Percentiles rank a stretch among this genome's conserved stretches.
phyloP scores from a whole-genome alignment of 2,113 vertebrate genomes.

The Pan troglodytes region NHGRI_mPanTro3-v2.1_pri NC_072416.2:66966001-66966500 shows the following conservation, averaged over 20 bases:
- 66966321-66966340: background rate
- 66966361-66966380: slow-evolving; percentile 11
- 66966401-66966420: no score
- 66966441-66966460: no score
- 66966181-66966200: background rate
- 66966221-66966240: slow-evolving; percentile 4
- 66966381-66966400: no score
- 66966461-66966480: no score
- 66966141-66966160: background rate
- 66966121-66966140: slow-evolving; percentile 5
- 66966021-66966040: slow-evolving; percentile 2
- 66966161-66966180: background rate
- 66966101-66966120: background rate
- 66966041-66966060: background rate
- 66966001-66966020: background rate
- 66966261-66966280: background rate
- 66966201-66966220: background rate
- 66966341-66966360: background rate
- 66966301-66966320: background rate
- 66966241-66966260: background rate
- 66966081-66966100: background rate
- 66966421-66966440: no score
- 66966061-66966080: no score
- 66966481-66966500: no score
- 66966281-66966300: slow-evolving; percentile 29